Percentiles rank a stretch among this genome's conserved stretches.
phyloP scores from a whole-genome alignment of 1,140 invertebrate species.

The Trachymyrmex cornetzi region DNA sequence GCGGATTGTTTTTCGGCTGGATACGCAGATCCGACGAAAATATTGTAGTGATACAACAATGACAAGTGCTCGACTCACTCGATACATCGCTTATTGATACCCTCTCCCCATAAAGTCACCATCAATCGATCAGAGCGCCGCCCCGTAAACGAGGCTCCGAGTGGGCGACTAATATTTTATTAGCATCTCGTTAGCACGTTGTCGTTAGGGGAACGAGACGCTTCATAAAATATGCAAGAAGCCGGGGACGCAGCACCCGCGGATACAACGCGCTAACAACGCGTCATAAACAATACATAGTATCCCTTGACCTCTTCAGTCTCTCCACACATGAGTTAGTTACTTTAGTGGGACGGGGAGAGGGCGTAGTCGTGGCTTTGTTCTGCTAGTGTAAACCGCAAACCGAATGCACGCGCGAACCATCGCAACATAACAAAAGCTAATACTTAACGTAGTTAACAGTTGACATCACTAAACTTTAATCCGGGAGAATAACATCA shows the following conservation, averaged over 20 bases:
- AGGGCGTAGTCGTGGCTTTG: conserved; percentile 41
- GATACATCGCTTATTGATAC: conserved; percentile 39
- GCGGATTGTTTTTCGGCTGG: not conserved
- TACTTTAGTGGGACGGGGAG: not conserved
- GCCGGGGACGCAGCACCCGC: conserved; percentile 61
- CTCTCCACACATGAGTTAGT: conserved; percentile 57
- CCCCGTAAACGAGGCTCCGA: conserved; percentile 62
- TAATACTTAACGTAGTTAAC: conserved; percentile 61
- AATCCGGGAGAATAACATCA: conserved; percentile 52
- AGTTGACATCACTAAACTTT: conserved; percentile 60
- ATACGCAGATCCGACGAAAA: conserved; percentile 1
- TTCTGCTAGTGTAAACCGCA: conserved; percentile 30
- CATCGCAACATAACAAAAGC: conserved; percentile 45
- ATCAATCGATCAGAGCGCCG: conserved; percentile 49
- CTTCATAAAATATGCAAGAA: conserved; percentile 77
- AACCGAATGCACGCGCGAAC: conserved; percentile 29
- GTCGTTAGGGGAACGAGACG: conserved; percentile 75
- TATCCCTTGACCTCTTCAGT: conserved; percentile 77
- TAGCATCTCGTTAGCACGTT: conserved; percentile 80
- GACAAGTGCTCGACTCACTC: conserved; percentile 27
- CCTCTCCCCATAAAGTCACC: conserved; percentile 5
- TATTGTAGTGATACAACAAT: not conserved
- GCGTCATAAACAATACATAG: conserved; percentile 78
- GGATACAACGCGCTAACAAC: conserved; percentile 73
- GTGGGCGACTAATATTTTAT: conserved; percentile 79